phyloP scores from a whole-genome alignment of 2,888 invertebrate species.

The Melanotus villosus region DNA sequence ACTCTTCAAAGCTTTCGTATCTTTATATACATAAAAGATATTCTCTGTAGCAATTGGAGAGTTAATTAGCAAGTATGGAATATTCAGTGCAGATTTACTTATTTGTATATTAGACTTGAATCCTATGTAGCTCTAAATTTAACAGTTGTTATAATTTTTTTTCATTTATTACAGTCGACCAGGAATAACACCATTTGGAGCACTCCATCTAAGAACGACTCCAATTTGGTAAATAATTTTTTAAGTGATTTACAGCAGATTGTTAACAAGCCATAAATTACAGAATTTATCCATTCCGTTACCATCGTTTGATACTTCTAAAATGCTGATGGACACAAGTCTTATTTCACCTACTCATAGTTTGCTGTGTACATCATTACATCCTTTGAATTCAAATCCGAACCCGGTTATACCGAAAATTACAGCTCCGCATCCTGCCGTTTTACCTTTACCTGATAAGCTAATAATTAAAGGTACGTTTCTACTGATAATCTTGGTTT shows the following conservation, averaged over 20 bases:
- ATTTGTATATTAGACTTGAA: too few relatives aligned
- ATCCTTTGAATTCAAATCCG: slow-evolving; percentile 50
- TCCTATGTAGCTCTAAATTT: too few relatives aligned
- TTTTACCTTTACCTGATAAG: slow-evolving; percentile 67
- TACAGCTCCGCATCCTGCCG: slow-evolving; percentile 64
- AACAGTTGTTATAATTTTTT: too few relatives aligned
- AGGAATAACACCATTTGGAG: slow-evolving; percentile 40
- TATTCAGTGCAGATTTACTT: too few relatives aligned
- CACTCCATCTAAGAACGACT: slow-evolving; percentile 45
- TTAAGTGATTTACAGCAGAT: slow-evolving; percentile 7
- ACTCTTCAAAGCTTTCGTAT: too few relatives aligned
- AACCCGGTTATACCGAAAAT: slow-evolving; percentile 51
- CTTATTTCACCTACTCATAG: slow-evolving; percentile 64
- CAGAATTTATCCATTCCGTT: slow-evolving; percentile 63
- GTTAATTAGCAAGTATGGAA: too few relatives aligned
- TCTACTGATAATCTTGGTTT: too few relatives aligned
- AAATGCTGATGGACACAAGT: slow-evolving; percentile 59
- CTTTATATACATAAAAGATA: too few relatives aligned
- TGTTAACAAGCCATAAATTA: too few relatives aligned
- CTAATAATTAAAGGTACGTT: slow-evolving; percentile 61
- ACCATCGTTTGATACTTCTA: slow-evolving; percentile 63
- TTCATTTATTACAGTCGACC: slow-evolving; percentile 18
- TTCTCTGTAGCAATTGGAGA: too few relatives aligned
- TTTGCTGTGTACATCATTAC: slow-evolving; percentile 57
- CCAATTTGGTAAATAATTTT: slow-evolving; percentile 36